These are phyloP conservation scores for Lateolabrax maculatus DNA, from an alignment of 2,797 vertebrate genomes.

Conservation along the genomic window DNA sequence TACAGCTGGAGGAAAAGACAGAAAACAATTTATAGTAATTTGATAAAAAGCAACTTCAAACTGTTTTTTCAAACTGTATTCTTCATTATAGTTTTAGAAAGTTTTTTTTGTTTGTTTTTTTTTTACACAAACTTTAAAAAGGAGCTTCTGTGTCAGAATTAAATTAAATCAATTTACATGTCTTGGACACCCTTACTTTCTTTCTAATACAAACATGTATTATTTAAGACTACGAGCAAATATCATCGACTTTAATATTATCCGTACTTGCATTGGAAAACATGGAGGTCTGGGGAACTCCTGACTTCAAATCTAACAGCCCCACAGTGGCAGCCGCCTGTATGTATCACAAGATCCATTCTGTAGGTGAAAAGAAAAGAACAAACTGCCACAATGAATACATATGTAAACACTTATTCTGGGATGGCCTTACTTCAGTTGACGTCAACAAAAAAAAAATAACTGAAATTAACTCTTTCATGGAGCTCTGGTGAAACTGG, in stretches of 20 bases:
- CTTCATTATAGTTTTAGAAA: too few species aligned
- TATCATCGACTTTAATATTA: neutral
- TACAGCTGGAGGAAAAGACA: slow-evolving; percentile 87
- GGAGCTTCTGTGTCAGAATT: neutral
- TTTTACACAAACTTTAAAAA: neutral
- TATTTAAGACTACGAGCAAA: neutral
- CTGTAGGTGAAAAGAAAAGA: slow-evolving; percentile 69
- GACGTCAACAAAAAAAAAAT: neutral
- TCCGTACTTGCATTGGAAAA: slow-evolving; percentile 96
- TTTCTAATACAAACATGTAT: neutral
- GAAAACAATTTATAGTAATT: neutral
- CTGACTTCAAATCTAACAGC: slow-evolving; percentile 93
- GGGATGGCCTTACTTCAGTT: neutral
- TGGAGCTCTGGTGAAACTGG: slow-evolving; percentile 46
- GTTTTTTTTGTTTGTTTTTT: too few species aligned
- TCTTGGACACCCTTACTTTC: neutral
- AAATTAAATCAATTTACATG: neutral
- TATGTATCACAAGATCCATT: slow-evolving; percentile 91
- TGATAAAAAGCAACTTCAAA: neutral
- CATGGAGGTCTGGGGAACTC: slow-evolving; percentile 89
- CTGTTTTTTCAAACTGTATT: too few species aligned
- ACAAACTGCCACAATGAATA: neutral
- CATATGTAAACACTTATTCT: neutral
- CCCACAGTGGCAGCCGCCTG: slow-evolving; percentile 95
- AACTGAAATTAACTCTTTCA: neutral